A percentile compares a stretch with the other conserved stretches of the same genome.
Conservation (phyloP, 2,888 invertebrate genomes). For the Nomada fabriciana region DNA sequence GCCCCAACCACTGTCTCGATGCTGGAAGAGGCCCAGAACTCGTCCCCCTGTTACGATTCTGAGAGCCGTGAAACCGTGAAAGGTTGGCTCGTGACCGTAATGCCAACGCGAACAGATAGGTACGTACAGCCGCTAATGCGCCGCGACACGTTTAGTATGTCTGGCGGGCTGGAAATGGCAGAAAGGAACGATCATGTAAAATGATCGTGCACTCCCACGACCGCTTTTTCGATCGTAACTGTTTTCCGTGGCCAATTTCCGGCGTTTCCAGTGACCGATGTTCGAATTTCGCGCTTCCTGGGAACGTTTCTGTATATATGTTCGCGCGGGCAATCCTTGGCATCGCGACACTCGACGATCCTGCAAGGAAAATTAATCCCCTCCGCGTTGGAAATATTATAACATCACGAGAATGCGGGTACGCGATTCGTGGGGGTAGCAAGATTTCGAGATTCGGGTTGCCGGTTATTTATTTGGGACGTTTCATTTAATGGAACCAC, state of each 20-base stretch:
- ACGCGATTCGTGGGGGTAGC: not conserved
- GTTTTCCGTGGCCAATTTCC: slow-evolving; percentile 41
- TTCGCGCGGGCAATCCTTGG: not conserved
- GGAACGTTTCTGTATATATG: not conserved
- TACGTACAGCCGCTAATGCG: slow-evolving; percentile 30
- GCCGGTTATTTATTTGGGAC: not conserved
- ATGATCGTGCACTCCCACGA: slow-evolving; percentile 67
- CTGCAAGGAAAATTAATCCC: no score
- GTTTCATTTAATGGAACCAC: no score
- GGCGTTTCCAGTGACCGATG: not conserved
- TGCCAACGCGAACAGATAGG: slow-evolving; percentile 62
- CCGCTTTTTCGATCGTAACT: slow-evolving; percentile 2
- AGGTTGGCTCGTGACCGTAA: slow-evolving; percentile 78
- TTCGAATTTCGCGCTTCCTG: not conserved
- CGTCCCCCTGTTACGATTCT: slow-evolving; percentile 69
- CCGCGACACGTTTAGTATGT: slow-evolving; percentile 47
- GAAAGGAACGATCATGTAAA: slow-evolving; percentile 63
- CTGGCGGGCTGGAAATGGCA: slow-evolving; percentile 54
- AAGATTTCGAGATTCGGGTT: not conserved
- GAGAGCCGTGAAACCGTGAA: slow-evolving; percentile 75
- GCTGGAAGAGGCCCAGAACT: slow-evolving; percentile 52
- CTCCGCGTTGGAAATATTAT: no score
- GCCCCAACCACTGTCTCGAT: slow-evolving; percentile 12
- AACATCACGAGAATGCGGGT: no score
- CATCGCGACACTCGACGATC: no score